Percentiles rank a stretch among this genome's conserved stretches.
Evolutionary conservation across 2,113 vertebrate genomes (phyloP).

Genomic region (Rallus limicola): DNA sequence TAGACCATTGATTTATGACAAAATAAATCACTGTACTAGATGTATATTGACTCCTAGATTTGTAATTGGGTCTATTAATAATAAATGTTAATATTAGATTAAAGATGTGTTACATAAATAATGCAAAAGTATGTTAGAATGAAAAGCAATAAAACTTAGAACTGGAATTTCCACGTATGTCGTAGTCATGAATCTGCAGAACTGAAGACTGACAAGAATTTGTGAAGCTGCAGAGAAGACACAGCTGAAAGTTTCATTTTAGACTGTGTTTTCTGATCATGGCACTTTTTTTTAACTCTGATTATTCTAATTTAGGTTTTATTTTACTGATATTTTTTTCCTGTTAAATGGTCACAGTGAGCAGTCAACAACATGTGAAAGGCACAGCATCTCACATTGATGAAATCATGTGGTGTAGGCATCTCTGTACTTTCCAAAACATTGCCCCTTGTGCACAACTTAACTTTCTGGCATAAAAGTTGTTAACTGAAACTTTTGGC

Average conservation of each 20-base stretch:
- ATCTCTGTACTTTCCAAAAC: neutral
- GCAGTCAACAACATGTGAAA: neutral
- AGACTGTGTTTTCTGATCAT: neutral
- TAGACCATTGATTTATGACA: constrained; percentile 40
- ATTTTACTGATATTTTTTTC: neutral
- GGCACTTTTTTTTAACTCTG: neutral
- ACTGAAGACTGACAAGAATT: neutral
- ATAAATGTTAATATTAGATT: constrained; percentile 50
- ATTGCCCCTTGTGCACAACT: neutral
- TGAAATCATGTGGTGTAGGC: neutral
- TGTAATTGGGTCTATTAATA: constrained; percentile 55
- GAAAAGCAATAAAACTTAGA: neutral
- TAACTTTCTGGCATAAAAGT: neutral
- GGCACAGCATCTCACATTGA: neutral
- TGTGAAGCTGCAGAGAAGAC: neutral
- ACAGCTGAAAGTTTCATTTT: neutral
- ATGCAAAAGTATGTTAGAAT: constrained; percentile 27
- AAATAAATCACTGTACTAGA: constrained; percentile 46
- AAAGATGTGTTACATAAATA: constrained; percentile 55
- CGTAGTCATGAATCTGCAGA: neutral
- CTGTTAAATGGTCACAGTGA: neutral
- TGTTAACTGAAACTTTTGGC: neutral
- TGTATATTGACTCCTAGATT: constrained; percentile 45
- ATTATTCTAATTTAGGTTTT: neutral
- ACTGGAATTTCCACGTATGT: neutral